A percentile compares a stretch with the other conserved stretches of the same genome.
Evolutionary conservation across 2,113 vertebrate genomes (phyloP).

Genomic region (Pangasianodon gigas): DNA sequence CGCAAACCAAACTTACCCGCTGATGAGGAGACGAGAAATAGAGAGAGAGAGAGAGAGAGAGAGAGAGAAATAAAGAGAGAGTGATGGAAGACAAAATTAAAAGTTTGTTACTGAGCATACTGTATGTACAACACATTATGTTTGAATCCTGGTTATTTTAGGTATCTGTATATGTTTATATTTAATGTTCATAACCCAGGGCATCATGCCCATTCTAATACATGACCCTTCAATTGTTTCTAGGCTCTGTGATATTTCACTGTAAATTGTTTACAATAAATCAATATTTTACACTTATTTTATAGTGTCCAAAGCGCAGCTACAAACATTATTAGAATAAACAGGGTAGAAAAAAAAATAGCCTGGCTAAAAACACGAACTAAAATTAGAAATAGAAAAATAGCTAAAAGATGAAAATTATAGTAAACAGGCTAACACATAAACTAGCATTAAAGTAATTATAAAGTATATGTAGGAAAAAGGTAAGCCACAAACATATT

Average conservation of each 20-base stretch:
- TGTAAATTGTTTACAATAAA: not conserved
- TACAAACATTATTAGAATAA: not conserved
- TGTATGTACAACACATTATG: conserved; percentile 47
- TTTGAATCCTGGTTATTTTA: not conserved
- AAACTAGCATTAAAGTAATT: not conserved
- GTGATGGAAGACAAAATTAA: conserved; percentile 92
- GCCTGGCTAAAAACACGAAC: not conserved
- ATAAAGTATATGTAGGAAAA: not conserved
- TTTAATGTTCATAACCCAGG: not conserved
- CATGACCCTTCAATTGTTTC: not conserved
- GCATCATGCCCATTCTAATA: not conserved
- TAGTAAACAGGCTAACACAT: not conserved
- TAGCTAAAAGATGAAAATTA: not conserved
- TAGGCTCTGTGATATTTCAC: not conserved
- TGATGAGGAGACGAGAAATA: conserved; percentile 76
- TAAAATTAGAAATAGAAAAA: not conserved
- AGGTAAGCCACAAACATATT: not conserved
- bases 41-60: conserved; percentile 75
- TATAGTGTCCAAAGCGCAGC: not conserved
- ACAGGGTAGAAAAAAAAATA: not conserved
- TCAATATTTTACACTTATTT: not conserved
- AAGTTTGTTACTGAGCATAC: conserved; percentile 80
- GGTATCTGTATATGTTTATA: not conserved
- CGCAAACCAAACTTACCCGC: conserved; percentile 82
- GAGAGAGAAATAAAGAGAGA: conserved; percentile 72